Evolutionary conservation across 2,888 invertebrate species (phyloP).

Genomic region (Pyrgus malvae): DNA sequence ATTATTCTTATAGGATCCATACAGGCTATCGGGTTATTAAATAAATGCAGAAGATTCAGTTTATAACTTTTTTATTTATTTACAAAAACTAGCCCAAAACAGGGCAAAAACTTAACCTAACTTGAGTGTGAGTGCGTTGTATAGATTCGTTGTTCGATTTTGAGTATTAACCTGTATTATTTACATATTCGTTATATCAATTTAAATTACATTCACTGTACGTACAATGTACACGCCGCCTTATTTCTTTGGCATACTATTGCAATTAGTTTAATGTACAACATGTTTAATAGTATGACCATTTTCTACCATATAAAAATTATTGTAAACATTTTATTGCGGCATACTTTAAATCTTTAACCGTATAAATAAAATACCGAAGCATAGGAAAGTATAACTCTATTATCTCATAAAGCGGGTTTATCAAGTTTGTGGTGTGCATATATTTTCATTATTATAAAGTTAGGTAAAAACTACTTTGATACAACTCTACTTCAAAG

Average conservation of each 20-base stretch:
- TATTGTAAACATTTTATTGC: not conserved
- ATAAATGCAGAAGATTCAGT: not conserved
- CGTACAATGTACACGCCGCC: constrained; percentile 49
- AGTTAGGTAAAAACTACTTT: too few species aligned
- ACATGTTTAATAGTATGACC: constrained; percentile 8
- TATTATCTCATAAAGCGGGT: too few species aligned
- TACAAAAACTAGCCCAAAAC: constrained; percentile 37
- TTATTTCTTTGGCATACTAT: constrained; percentile 66
- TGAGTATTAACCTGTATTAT: constrained; percentile 26
- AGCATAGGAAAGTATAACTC: too few species aligned
- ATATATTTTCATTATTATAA: too few species aligned
- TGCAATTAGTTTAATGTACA: constrained; percentile 39
- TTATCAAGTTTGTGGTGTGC: too few species aligned
- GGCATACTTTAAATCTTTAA: too few species aligned
- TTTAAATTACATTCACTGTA: not conserved
- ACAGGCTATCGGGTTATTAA: not conserved
- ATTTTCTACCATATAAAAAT: not conserved
- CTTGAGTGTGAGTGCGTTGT: constrained; percentile 19
- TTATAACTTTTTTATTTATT: constrained; percentile 36
- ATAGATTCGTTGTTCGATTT: constrained; percentile 31
- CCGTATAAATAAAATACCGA: too few species aligned
- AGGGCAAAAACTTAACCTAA: constrained; percentile 32
- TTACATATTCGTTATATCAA: constrained; percentile 22
- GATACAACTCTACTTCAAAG: too few species aligned
- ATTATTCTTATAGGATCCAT: too few species aligned